A percentile compares a stretch with the other conserved stretches of the same genome.
These are phyloP conservation scores for Theocolax elegans DNA, from an alignment of 1,140 invertebrate species.

Conservation along the genomic window DNA sequence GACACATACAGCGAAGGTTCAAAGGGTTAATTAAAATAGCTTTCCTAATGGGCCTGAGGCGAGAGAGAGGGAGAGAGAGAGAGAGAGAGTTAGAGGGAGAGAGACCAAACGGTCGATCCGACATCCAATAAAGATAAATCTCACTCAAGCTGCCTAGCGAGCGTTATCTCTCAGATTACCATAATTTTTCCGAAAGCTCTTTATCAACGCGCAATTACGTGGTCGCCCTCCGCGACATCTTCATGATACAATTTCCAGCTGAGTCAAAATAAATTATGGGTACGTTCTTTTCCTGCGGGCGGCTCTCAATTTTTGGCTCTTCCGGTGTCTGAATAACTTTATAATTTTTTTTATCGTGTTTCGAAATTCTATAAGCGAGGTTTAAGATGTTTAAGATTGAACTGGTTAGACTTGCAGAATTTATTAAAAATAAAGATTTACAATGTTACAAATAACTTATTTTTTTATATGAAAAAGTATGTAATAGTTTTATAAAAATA, in stretches of 20 bases:
- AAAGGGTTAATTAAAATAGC: background rate
- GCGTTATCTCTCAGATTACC: background rate
- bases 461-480: no score
- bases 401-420: no score
- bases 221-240: background rate
- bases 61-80: background rate
- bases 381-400: no score
- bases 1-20: no score
- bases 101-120: no score
- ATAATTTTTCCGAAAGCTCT: slow-evolving; percentile 39
- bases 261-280: background rate
- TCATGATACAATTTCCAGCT: background rate
- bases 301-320: slow-evolving; percentile 22
- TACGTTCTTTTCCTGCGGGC: background rate
- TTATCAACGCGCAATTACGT: slow-evolving; percentile 38
- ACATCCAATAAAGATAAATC: slow-evolving; percentile 8
- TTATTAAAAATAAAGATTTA: no score
- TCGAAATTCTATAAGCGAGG: background rate
- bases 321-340: background rate
- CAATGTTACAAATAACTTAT: no score
- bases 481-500: no score
- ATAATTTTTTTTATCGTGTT: background rate
- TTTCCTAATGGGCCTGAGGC: background rate
- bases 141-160: background rate
- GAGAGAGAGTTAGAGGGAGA: no score